Conservation (phyloP, 1,140 invertebrate species). For the Cryptotermes secundus region DNA sequence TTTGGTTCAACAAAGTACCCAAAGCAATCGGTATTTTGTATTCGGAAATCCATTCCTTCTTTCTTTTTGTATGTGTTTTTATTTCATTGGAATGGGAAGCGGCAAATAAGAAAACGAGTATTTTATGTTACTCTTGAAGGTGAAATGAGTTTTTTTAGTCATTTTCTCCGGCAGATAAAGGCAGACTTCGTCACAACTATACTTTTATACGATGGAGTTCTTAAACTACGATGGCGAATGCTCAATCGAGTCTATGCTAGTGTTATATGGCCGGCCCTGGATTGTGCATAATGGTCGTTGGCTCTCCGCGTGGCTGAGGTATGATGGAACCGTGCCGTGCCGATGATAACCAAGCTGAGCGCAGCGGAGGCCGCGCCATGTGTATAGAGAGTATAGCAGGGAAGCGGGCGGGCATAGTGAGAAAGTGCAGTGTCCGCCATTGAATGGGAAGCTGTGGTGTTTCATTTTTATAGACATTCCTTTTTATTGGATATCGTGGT, state of each 20-base stretch:
- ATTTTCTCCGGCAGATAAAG: constrained; percentile 10
- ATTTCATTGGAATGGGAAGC: constrained; percentile 27
- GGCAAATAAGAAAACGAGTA: constrained; percentile 27
- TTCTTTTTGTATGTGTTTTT: background rate
- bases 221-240: constrained; percentile 21
- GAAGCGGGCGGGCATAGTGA: constrained; percentile 21
- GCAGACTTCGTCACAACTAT: background rate
- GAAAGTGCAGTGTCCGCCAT: constrained; percentile 23
- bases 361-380: constrained; percentile 23
- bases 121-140: constrained; percentile 30
- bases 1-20: background rate
- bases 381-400: constrained; percentile 26
- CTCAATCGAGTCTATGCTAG: constrained; percentile 26
- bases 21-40: background rate
- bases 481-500: constrained; percentile 26
- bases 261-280: constrained; percentile 25
- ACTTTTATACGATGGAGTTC: background rate
- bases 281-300: constrained; percentile 31
- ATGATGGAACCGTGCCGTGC: constrained; percentile 25
- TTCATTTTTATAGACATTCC: background rate
- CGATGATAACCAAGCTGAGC: constrained; percentile 22
- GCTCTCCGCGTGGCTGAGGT: constrained; percentile 31
- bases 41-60: background rate
- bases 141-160: constrained; percentile 30
- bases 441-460: background rate